Evolutionary conservation across 2,113 vertebrate species (phyloP), one percentile per base, ranked within the genome.

Genomic region (Panthera tigris): DNA sequence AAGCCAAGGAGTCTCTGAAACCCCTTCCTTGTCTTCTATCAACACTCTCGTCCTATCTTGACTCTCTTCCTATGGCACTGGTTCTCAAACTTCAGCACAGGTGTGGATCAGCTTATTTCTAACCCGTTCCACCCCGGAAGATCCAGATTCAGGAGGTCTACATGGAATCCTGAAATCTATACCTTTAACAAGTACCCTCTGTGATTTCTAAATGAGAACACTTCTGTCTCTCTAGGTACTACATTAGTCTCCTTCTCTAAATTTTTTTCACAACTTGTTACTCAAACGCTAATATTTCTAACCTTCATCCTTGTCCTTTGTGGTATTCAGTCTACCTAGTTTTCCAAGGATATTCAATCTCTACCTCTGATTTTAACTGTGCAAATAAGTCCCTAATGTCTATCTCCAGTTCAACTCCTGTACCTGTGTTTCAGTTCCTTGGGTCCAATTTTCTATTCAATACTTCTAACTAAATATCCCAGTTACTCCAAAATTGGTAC

Each of bases 401-500:
- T 36, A 83, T 69, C 73, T 93, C 65, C 52, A 68, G 16, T 68
- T 93, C 80, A 63, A n/a, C 66, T 65, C 14, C 18, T 36, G 36
- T 7, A 63, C 41, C 55, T 69, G 6, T 89, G 31, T 84, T 93
- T 96, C 33, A 94, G 31, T 80, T 39, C 61, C 86, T 80, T 71
- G 29, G 21, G 25, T 57, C 52, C 65, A 95, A 57, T 66, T 93
- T 16, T 68, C 71, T 81, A 69, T 27, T 74, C 87, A 65, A 81
- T 5, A 92, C n/a, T 78, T 82, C 27, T 4, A 86, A 91, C 19
- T 41, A 73, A 71, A 76, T 76, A n/a, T 68, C 9, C 10, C 10
- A 87, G 50, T 57, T 78, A 93, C 33, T 88, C 45, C 45, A 92
- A 95, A 96, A 93, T 86, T 78, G 25, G 3, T 65, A 89, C 86